Base-by-base conservation (phyloP, 2,888 invertebrate species). In the Hofmannophila pseudospretella region DNA sequence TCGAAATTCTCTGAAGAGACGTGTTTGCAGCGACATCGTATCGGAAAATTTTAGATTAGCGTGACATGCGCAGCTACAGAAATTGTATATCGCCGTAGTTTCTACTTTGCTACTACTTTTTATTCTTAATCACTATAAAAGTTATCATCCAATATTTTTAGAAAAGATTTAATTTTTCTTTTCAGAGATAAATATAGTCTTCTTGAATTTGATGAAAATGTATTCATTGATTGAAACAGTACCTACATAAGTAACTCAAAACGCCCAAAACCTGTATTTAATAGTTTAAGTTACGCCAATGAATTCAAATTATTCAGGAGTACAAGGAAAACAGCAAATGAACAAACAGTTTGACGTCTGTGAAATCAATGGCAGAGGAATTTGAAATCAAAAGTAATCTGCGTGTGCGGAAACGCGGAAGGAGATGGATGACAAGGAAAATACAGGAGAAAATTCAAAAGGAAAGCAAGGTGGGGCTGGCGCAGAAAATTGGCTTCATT, bases 401-500 rank as follows among this genome's bases (percentile, higher is more conserved):
- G 73, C 68, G 66, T 69, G 66, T 65, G 69, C 69, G 73, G 72
- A 77, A 77, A 71, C 60, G 71, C 60, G 71, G 69, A 75, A 76
- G 65, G 74, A 80, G 81, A 82, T 80, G 75, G 75, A 80, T 82
- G 76, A 78, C 74, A 74, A 71, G 74, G 76, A 78, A 84, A 84
- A 81, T 80, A 80, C 74, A 74, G 67, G 69, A 73, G 76, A 77
- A 79, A 82, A 77, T 82, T 78, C 76, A 73, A 75, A 79, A 78
- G 77, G 72, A 77, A 73, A 70, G 76, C 74, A 74, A 77, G 75
- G 76, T 74, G 67, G 73, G 75, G 70, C 70, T 72, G 64, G 67
- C 68, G 65, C 55, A 61, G 75, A 76, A 85, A 82, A 84, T 85
- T 86, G 82, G 80, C 82, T 85, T 85, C 85, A 85, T 86, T 85